Conservation (phyloP, 2,113 vertebrate genomes). For the Isurus oxyrinchus region DNA sequence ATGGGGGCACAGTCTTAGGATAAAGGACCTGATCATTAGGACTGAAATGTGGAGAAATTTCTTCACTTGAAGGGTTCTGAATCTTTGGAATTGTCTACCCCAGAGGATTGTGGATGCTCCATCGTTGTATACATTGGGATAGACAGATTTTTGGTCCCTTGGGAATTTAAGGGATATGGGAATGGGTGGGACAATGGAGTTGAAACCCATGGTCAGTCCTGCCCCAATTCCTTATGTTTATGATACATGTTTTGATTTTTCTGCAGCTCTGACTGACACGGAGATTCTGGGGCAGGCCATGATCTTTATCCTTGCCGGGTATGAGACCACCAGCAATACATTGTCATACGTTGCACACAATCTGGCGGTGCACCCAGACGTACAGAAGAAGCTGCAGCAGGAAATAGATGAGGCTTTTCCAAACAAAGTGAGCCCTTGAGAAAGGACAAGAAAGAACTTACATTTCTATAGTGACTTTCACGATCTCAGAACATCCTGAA, state of each 20-base stretch:
- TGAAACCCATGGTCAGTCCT: no score
- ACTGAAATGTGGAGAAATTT: no score
- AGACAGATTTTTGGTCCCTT: no score
- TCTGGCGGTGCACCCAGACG: conserved; percentile 59
- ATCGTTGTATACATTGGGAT: no score
- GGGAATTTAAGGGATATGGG: no score
- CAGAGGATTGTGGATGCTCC: no score
- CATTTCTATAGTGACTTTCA: not conserved
- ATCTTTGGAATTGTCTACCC: no score
- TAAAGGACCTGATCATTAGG: no score
- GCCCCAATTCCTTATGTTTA: not conserved
- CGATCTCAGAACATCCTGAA: not conserved
- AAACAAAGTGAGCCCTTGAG: conserved; percentile 51
- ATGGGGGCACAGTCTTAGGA: no score
- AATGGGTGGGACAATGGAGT: no score
- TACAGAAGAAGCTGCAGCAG: conserved; percentile 60
- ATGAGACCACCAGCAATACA: conserved; percentile 64
- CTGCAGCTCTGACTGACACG: conserved; percentile 61
- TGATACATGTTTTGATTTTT: not conserved
- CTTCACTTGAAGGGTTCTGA: no score
- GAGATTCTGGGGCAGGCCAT: conserved; percentile 67
- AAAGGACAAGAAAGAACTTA: not conserved
- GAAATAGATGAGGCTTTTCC: conserved; percentile 62
- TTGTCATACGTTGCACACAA: conserved; percentile 57
- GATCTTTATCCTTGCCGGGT: conserved; percentile 67